These are phyloP conservation scores for Rhinolophus ferrumequinum DNA, from an alignment of 2,113 vertebrate genomes.

Conservation along the genomic window DNA sequence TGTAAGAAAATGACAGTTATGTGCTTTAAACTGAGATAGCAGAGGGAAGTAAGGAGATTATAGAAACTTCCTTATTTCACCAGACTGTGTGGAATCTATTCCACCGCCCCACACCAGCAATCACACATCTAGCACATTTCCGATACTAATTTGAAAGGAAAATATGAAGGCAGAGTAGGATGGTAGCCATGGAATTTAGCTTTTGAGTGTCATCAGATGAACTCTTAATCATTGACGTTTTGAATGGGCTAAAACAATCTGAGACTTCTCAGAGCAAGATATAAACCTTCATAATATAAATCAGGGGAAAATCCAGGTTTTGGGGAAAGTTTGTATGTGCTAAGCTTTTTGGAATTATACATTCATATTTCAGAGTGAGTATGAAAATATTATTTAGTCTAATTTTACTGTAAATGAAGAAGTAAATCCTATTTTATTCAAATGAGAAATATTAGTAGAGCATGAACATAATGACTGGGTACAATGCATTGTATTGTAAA, in stretches of 20 bases:
- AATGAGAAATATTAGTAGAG: not conserved
- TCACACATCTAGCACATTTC: not conserved
- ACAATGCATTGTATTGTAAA: not conserved
- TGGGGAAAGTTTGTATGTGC: not conserved
- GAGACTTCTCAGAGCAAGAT: not conserved
- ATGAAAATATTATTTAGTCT: slow-evolving; percentile 39
- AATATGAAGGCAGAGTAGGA: not conserved
- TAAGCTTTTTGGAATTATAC: slow-evolving; percentile 32
- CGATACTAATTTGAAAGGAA: slow-evolving; percentile 1
- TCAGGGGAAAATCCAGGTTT: not conserved
- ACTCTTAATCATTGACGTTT: not conserved
- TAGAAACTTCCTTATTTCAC: not conserved
- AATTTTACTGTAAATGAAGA: slow-evolving; percentile 39
- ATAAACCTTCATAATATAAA: not conserved
- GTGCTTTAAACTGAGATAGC: slow-evolving; percentile 30
- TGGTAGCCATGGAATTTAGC: not conserved
- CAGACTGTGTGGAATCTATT: not conserved
- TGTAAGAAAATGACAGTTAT: slow-evolving; percentile 30
- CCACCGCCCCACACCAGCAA: fast-evolving
- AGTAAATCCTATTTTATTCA: slow-evolving; percentile 16
- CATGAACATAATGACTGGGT: not conserved
- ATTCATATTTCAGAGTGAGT: slow-evolving; percentile 21
- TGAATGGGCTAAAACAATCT: not conserved
- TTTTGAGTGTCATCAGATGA: not conserved
- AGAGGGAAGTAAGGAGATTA: not conserved